These are phyloP conservation scores for Macrotus californicus DNA, from an alignment of 2,113 vertebrate species.

Conservation along the genomic window DNA sequence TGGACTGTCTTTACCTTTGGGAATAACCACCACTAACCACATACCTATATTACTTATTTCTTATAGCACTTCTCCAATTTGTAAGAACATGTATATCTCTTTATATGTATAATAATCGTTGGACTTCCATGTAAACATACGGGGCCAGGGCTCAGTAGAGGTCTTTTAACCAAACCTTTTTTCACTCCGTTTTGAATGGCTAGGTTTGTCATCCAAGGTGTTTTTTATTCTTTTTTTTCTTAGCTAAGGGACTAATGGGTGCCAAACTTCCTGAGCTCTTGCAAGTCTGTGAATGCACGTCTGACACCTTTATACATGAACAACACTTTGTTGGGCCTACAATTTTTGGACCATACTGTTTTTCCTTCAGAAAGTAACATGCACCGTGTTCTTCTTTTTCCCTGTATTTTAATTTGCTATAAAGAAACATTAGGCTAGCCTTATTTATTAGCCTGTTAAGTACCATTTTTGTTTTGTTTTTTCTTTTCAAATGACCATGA, in stretches of 20 bases:
- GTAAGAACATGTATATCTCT: neutral
- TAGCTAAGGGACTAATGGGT: neutral
- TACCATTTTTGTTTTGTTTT: neutral
- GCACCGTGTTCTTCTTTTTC: neutral
- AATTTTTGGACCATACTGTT: neutral
- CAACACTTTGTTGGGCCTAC: neutral
- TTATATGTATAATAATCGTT: neutral
- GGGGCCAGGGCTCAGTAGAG: neutral
- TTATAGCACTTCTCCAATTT: neutral
- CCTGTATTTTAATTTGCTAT: slow-evolving; percentile 34
- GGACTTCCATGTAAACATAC: neutral
- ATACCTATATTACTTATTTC: neutral
- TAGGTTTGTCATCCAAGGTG: neutral
- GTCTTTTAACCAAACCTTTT: neutral
- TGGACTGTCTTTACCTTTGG: neutral
- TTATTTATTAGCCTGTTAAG: slow-evolving; percentile 30
- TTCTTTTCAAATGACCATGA: neutral
- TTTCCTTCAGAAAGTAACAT: slow-evolving; percentile 16
- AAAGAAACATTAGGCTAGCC: neutral
- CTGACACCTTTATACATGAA: slow-evolving; percentile 36
- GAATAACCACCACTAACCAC: neutral
- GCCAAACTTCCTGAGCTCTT: neutral
- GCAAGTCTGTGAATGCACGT: neutral
- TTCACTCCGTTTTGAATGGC: neutral
- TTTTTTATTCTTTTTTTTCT: neutral